Evolutionary conservation across 2,797 vertebrate genomes (phyloP).

Genomic region (Coregonus sp.): DNA sequence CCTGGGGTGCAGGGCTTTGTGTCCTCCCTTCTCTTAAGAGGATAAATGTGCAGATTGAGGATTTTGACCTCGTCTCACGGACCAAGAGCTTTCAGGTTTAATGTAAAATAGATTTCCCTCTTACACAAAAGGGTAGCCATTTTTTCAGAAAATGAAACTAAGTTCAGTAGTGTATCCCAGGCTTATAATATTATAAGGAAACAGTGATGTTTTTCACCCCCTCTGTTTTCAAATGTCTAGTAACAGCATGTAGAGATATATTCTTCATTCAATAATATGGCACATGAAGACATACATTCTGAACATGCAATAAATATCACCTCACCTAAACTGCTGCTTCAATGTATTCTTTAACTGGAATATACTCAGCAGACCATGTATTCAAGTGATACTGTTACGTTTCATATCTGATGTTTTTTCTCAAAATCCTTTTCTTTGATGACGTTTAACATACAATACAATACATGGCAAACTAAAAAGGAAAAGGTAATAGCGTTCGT

Average conservation of each 20-base stretch:
- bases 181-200: neutral
- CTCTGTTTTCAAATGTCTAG: neutral
- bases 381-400: neutral
- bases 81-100: constrained; percentile 4
- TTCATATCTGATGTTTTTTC: neutral
- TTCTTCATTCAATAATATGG: too few relatives aligned
- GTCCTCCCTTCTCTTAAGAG: constrained; percentile 19
- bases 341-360: too few relatives aligned
- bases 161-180: neutral
- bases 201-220: neutral
- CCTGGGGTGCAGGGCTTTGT: constrained; percentile 29
- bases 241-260: neutral
- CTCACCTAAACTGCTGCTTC: too few relatives aligned
- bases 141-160: neutral
- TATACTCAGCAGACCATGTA: neutral
- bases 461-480: neutral
- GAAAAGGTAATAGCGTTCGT: neutral
- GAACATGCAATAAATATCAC: too few relatives aligned
- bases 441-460: neutral
- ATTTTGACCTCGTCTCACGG: neutral
- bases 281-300: too few relatives aligned
- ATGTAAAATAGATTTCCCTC: constrained; percentile 2
- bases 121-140: neutral
- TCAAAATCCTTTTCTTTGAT: neutral
- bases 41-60: constrained; percentile 5